Conservation (phyloP, 2,797 vertebrate species). For the Eulemur rubriventer region DNA sequence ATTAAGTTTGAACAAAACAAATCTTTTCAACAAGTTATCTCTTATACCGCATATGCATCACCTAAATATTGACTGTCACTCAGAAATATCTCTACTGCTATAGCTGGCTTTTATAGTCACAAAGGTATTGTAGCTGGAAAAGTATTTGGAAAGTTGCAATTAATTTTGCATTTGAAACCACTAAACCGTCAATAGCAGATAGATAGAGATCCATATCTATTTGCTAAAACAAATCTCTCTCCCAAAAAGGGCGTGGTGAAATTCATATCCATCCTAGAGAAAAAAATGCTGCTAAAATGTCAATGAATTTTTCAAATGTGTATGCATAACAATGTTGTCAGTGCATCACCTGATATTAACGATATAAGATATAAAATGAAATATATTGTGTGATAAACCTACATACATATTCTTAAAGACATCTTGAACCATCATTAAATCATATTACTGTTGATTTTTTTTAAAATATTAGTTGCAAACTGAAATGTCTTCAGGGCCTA, state of each 20-base stretch:
- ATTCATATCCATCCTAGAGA: neutral
- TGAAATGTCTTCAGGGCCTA: constrained; percentile 28
- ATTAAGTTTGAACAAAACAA: neutral
- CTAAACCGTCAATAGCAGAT: neutral
- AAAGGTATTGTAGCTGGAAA: neutral
- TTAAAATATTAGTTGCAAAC: constrained; percentile 52
- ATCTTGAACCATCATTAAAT: constrained; percentile 53
- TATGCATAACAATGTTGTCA: neutral
- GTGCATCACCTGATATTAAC: neutral
- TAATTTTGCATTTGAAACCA: constrained; percentile 48
- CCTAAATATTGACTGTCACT: neutral
- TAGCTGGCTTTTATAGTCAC: neutral
- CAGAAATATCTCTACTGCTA: neutral
- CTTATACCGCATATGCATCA: neutral
- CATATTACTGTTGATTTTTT: constrained; percentile 57
- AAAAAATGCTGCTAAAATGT: constrained; percentile 10
- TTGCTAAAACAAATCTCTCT: constrained; percentile 28
- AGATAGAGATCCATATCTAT: constrained; percentile 19
- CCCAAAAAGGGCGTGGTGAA: neutral
- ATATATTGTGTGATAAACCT: constrained; percentile 6
- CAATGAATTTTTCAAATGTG: constrained; percentile 47
- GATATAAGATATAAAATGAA: constrained; percentile 1
- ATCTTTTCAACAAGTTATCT: constrained; percentile 11
- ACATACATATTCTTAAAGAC: constrained; percentile 46
- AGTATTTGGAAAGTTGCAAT: neutral